Percentiles rank a stretch among this genome's conserved stretches.
Evolutionary conservation across 1,140 invertebrate genomes (phyloP).

Genomic region (Aphelinus atriplicis): DNA sequence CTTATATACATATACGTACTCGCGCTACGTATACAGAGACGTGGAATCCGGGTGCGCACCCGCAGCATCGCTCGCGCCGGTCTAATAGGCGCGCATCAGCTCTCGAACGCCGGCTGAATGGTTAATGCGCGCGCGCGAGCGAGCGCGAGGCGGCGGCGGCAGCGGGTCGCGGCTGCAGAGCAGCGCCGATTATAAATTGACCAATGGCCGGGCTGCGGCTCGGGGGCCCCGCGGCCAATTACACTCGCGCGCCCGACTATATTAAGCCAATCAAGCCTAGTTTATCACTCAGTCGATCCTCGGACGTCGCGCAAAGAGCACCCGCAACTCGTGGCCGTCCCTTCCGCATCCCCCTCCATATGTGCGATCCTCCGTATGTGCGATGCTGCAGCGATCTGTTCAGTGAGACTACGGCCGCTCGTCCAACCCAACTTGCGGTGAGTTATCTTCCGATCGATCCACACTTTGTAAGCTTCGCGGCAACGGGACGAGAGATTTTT

Average conservation of each 20-base stretch:
- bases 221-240: conserved; percentile 62
- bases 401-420: no score
- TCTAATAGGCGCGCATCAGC: conserved; percentile 58
- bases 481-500: no score
- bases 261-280: conserved; percentile 67
- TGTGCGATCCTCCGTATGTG: no score
- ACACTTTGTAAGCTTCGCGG: no score
- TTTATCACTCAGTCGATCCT: conserved; percentile 66
- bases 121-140: conserved; percentile 47
- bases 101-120: conserved; percentile 63
- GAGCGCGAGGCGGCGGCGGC: neutral
- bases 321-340: neutral
- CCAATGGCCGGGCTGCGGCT: conserved; percentile 53
- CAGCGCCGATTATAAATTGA: conserved; percentile 57
- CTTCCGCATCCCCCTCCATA: no score
- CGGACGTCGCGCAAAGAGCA: conserved; percentile 48
- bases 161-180: no score
- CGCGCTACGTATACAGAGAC: no score
- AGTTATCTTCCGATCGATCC: no score
- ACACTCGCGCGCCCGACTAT: conserved; percentile 61
- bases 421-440: no score
- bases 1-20: neutral
- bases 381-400: no score
- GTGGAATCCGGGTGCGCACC: conserved; percentile 5
- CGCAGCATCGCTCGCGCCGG: conserved; percentile 37